phyloP scores from a whole-genome alignment of 1,140 invertebrate species.

The Berghia stephanieae region DNA sequence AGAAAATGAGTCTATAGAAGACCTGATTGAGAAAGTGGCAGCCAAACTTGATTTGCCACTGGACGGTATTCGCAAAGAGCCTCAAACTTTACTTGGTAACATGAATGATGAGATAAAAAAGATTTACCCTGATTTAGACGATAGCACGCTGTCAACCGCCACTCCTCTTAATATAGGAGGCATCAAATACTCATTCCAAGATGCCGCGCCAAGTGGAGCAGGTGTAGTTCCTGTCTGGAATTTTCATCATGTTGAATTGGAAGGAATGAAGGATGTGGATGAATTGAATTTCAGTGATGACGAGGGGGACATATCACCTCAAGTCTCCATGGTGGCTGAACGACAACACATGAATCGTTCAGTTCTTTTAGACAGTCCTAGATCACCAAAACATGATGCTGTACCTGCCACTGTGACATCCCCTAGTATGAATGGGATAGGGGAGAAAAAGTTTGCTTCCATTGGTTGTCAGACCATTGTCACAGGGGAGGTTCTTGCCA shows the following conservation, averaged over 20 bases:
- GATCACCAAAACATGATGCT: constrained; percentile 18
- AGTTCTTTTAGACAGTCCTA: constrained; percentile 58
- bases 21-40: constrained; percentile 59
- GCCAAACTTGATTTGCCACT: constrained; percentile 51
- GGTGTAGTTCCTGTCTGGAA: constrained; percentile 67
- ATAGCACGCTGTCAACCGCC: constrained; percentile 46
- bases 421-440: constrained; percentile 16
- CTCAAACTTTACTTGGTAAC: constrained; percentile 47
- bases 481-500: constrained; percentile 66
- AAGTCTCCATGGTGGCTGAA: constrained; percentile 64
- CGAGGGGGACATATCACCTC: constrained; percentile 44
- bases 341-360: constrained; percentile 64
- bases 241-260: constrained; percentile 57
- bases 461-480: constrained; percentile 65
- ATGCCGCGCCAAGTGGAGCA: constrained; percentile 63
- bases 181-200: constrained; percentile 58
- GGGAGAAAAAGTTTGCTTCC: constrained; percentile 40
- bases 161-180: constrained; percentile 56
- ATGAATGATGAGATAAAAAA: constrained; percentile 62
- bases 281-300: constrained; percentile 59
- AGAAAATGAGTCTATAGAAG: constrained; percentile 62
- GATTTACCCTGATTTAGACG: constrained; percentile 59
- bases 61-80: constrained; percentile 49
- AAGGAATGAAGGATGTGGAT: constrained; percentile 56
- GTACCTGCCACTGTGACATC: constrained; percentile 19